Evolutionary conservation across 2,888 invertebrate species (phyloP), one percentile per base, ranked within the genome.

Genomic region (Thera obeliscata): DNA sequence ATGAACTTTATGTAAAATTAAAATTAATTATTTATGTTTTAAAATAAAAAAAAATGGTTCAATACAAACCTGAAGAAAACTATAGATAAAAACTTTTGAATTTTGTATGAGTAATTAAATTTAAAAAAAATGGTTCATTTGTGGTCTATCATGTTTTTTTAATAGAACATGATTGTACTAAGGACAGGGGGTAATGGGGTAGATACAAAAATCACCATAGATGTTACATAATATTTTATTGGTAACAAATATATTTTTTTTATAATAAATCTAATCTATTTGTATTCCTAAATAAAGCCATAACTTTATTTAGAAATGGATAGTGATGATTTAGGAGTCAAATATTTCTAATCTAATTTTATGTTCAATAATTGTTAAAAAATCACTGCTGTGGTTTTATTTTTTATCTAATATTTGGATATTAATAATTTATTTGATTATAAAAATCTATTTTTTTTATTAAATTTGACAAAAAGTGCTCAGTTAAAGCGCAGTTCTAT

Each of bases 351-450:
- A 58, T 50, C 41, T 55, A 63, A 61, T 64, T 58, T 38, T 66
- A 64, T 57, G 43, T 64, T 22, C 41, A 62, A 9, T 46, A 7
- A 68, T 63, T 69, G 65, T 69, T 65, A 50, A 56, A 22, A 67
- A 71, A 71, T 71, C 71, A 70, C 67, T 33, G 11, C 0, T 6
- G 69, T 72, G 71, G 43, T 70, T 69, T 68, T 62, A 61, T 67
- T 52, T 70, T 66, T 69, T 68, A 67, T 71, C 58, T 61, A 69
- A 71, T 69, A 71, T 73, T 74, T 74, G 71, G 74, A 72, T 75
- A 71, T 73, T 71, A 74, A 61, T 75, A 71, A 75, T 74, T 75
- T 75, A 72, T 73, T 73, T 73, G 62, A 66, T 35, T 70, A 61
- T 70, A 58, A 74, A 60, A 74, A 68, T 74, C 43, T 54, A 68